Percentiles rank a stretch among this genome's conserved stretches.
Evolutionary conservation across 2,113 vertebrate genomes (phyloP).

Genomic region (Epinephelus fuscoguttatus): DNA sequence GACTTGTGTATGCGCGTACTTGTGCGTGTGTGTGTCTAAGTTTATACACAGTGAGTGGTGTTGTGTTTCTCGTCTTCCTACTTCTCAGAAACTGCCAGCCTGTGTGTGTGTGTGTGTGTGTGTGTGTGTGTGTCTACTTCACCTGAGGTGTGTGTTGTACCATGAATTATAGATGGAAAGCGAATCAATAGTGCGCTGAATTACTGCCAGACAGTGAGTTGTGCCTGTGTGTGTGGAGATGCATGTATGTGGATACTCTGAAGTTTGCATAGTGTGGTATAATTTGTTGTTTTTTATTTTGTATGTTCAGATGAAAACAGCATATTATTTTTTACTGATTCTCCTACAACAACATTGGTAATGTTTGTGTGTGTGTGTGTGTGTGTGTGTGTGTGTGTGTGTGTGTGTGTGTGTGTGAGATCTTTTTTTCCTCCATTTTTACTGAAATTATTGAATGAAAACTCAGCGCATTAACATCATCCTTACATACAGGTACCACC

Average conservation of each 20-base stretch:
- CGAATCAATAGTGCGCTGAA: conserved; percentile 80
- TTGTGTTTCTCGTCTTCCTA: conserved; percentile 67
- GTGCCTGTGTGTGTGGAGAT: conserved; percentile 14
- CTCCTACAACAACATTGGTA: neutral
- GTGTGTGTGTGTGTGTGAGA: too few relatives aligned
- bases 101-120: conserved; percentile 9
- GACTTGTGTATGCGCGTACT: conserved; percentile 18
- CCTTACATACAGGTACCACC: conserved; percentile 27
- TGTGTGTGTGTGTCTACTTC: conserved; percentile 67
- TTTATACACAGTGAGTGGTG: conserved; percentile 54
- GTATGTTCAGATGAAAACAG: conserved; percentile 4
- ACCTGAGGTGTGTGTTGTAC: conserved; percentile 74
- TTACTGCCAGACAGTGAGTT: conserved; percentile 64
- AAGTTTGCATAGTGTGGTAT: conserved; percentile 27
- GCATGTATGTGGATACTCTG: neutral
- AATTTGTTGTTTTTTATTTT: conserved; percentile 38
- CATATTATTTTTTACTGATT: conserved; percentile 2
- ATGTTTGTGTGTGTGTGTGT: neutral
- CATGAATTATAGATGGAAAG: conserved; percentile 84
- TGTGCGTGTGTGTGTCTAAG: conserved; percentile 27
- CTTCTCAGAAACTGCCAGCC: conserved; percentile 66
- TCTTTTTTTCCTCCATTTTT: neutral
- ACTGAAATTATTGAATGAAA: neutral
- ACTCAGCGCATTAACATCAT: conserved; percentile 12
- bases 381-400: neutral